Percentiles rank a stretch among this genome's conserved stretches.
Conservation (phyloP, 2,113 vertebrate genomes). For the Zosterops japonicus region DNA sequence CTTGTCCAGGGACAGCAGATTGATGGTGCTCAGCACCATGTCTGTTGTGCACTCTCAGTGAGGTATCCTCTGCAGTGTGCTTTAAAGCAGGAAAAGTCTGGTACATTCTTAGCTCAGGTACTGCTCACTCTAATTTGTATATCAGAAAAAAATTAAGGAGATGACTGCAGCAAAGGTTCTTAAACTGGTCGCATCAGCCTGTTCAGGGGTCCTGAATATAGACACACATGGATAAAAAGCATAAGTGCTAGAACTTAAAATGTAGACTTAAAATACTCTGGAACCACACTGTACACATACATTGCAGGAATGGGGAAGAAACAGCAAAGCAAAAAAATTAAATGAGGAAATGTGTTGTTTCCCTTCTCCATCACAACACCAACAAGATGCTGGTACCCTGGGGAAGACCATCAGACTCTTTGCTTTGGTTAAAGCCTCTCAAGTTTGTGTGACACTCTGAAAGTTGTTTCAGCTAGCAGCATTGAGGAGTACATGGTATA, state of each 20-base stretch:
- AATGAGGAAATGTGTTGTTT: neutral
- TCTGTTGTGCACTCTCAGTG: neutral
- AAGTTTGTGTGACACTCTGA: neutral
- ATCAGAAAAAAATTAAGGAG: neutral
- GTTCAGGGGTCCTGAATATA: neutral
- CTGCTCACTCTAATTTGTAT: neutral
- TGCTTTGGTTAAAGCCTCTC: neutral
- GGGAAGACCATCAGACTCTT: neutral
- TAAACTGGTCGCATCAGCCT: neutral
- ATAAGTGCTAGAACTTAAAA: neutral
- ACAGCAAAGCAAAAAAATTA: neutral
- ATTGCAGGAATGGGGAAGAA: neutral
- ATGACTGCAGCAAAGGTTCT: neutral
- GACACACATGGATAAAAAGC: neutral
- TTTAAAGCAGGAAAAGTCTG: neutral
- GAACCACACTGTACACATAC: neutral
- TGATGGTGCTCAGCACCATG: rapidly evolving
- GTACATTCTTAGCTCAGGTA: neutral
- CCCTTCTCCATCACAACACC: neutral
- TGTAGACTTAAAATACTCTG: neutral
- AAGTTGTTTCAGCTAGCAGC: neutral
- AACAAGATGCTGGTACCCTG: neutral
- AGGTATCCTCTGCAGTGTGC: neutral
- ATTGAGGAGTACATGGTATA: neutral
- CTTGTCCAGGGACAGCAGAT: neutral